Percentiles rank a stretch among this genome's conserved stretches.
phyloP scores from a whole-genome alignment of 2,113 vertebrate genomes.

The Coracopsis vasa region DNA sequence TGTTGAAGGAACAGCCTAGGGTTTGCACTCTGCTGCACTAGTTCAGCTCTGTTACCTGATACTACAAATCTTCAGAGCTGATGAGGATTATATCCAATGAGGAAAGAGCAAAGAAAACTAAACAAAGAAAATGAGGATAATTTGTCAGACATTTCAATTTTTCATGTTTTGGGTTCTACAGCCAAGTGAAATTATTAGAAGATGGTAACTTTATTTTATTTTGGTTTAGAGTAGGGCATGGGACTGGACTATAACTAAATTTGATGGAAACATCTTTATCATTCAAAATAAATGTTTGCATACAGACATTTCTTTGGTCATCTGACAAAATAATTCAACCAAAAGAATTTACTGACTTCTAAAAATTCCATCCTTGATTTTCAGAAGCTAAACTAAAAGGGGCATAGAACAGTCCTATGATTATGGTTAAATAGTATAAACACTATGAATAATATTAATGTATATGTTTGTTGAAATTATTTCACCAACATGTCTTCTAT shows the following conservation, averaged over 20 bases:
- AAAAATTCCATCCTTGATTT: not conserved
- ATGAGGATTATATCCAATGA: not conserved
- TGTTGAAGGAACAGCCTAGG: not conserved
- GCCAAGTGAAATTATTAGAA: not conserved
- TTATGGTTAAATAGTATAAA: not conserved
- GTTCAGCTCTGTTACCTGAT: slow-evolving; percentile 4
- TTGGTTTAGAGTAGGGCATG: not conserved
- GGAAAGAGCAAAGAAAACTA: not conserved
- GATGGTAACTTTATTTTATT: not conserved
- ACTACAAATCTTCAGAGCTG: not conserved
- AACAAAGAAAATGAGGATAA: not conserved
- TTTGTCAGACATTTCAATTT: not conserved
- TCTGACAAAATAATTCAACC: not conserved
- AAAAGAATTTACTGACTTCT: not conserved
- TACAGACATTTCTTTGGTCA: not conserved
- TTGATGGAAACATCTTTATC: not conserved
- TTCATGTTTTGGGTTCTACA: not conserved
- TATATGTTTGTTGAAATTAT: not conserved
- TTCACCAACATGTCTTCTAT: not conserved
- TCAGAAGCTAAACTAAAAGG: not conserved
- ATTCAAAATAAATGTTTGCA: not conserved
- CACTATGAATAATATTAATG: not conserved
- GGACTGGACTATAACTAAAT: not conserved
- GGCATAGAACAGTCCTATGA: not conserved
- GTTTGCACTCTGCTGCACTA: not conserved